These are phyloP conservation scores for Heterodera filipjevi DNA, from an alignment of 2,888 invertebrate species.

Conservation along the genomic window DNA sequence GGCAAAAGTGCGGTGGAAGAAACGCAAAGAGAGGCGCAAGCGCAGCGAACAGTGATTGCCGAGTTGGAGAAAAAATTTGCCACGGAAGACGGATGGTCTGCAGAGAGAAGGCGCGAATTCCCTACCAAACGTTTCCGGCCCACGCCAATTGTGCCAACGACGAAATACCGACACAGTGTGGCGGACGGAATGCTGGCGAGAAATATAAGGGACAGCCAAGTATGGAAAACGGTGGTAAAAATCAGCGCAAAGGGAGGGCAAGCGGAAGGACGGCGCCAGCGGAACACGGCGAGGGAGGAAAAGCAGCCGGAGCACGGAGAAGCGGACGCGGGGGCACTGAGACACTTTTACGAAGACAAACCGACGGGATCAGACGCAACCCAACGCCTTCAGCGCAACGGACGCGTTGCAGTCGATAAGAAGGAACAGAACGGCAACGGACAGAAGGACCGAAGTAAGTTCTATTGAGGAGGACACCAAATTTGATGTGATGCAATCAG, in stretches of 20 bases:
- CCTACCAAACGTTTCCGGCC: constrained; percentile 15
- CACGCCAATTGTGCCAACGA: constrained; percentile 15
- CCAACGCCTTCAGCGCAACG: not conserved
- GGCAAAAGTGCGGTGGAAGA: not conserved
- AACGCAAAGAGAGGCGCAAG: not conserved
- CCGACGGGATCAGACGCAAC: not conserved
- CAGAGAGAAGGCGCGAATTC: not conserved
- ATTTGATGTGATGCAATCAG: not conserved
- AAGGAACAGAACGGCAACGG: not conserved
- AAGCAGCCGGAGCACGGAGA: not conserved
- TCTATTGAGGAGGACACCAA: no score
- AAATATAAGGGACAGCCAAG: not conserved
- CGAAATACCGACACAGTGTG: constrained; percentile 23
- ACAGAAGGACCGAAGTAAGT: not conserved
- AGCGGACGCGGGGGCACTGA: not conserved
- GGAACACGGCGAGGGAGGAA: not conserved
- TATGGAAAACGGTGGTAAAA: not conserved
- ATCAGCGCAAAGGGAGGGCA: not conserved
- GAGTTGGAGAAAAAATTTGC: not conserved
- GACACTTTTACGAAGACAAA: constrained; percentile 11
- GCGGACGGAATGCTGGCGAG: constrained; percentile 7
- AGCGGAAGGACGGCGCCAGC: not conserved
- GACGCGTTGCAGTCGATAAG: not conserved
- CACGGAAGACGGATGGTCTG: not conserved
- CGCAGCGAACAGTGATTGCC: not conserved